These are phyloP conservation scores for Bruchidius siliquastri DNA, from an alignment of 2,888 invertebrate genomes.

Conservation along the genomic window DNA sequence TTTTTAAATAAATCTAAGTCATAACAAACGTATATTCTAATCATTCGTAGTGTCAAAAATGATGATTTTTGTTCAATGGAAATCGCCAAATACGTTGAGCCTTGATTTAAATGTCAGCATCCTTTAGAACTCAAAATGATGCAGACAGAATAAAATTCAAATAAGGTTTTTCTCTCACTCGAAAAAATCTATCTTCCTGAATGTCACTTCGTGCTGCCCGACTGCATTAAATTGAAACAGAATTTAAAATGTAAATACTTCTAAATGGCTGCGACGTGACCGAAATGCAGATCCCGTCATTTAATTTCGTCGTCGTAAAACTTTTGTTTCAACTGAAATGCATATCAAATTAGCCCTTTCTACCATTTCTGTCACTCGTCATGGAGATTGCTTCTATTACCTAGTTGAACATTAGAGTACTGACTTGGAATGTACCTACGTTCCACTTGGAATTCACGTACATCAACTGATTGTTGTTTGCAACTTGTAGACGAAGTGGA, in stretches of 20 bases:
- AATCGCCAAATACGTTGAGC: too few species aligned
- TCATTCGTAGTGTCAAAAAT: too few species aligned
- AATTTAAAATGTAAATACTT: conserved; percentile 41
- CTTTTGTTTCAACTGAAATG: not conserved
- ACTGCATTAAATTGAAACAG: conserved; percentile 16
- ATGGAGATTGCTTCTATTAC: not conserved
- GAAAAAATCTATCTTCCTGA: not conserved
- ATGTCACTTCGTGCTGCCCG: not conserved
- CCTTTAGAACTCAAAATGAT: too few species aligned
- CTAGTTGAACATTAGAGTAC: not conserved
- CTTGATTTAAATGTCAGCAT: too few species aligned
- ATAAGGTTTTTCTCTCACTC: not conserved
- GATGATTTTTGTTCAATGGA: too few species aligned
- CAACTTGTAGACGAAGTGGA: too few species aligned
- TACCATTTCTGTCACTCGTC: not conserved
- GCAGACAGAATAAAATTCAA: not conserved
- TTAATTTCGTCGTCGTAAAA: conserved; percentile 24
- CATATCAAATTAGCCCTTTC: not conserved
- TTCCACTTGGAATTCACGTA: too few species aligned
- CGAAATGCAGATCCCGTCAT: conserved; percentile 35
- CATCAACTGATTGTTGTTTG: too few species aligned
- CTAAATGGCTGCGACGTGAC: conserved; percentile 37
- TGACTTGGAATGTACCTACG: too few species aligned
- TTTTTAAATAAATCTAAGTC: too few species aligned
- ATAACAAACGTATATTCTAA: too few species aligned